These are phyloP conservation scores for Uromys caudimaculatus DNA, from an alignment of 2,797 vertebrate genomes.

Conservation along the genomic window DNA sequence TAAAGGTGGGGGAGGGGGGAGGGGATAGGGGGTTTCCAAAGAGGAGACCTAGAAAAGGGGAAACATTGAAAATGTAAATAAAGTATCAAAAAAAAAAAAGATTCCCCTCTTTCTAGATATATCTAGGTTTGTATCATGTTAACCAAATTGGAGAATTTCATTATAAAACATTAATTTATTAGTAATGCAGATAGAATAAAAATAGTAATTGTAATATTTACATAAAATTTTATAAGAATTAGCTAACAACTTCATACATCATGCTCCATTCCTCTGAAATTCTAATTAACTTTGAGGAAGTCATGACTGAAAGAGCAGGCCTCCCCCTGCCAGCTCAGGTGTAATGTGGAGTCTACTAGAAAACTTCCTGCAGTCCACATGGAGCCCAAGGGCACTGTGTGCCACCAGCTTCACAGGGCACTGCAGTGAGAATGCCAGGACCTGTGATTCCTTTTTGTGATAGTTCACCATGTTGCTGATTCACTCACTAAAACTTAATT, in stretches of 20 bases:
- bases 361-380: background rate
- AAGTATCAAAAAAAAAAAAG: too few relatives aligned
- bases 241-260: background rate
- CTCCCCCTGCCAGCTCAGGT: background rate
- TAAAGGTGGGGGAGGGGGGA: too few relatives aligned
- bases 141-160: background rate
- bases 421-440: background rate
- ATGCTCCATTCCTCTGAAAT: background rate
- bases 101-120: background rate
- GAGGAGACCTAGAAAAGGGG: too few relatives aligned
- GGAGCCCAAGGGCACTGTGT: background rate
- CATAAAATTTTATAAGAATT: background rate
- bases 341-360: background rate
- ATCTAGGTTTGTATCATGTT: background rate
- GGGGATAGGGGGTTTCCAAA: too few relatives aligned
- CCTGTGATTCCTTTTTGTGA: background rate
- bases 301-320: background rate
- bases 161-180: background rate
- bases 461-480: background rate
- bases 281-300: background rate
- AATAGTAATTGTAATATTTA: slow-evolving; percentile 27
- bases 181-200: slow-evolving; percentile 18
- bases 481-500: background rate
- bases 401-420: background rate
- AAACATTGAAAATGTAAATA: too few relatives aligned